Evolutionary conservation across 2,888 invertebrate genomes (phyloP), one percentile per base, ranked within the genome.

Genomic region (Aporophyla lueneburgensis): DNA sequence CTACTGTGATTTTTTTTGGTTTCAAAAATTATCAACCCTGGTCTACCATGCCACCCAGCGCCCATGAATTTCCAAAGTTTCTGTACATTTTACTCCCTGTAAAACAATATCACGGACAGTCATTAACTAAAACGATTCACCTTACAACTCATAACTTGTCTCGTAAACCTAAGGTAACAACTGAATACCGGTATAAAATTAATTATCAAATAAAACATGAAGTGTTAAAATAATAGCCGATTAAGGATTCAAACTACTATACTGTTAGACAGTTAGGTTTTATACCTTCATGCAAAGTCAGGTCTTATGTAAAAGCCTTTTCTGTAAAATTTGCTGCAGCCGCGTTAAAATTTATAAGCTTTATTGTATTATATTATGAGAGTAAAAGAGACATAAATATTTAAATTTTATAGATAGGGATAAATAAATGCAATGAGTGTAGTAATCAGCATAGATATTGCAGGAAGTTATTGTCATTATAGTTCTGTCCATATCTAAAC

Each of bases 151-250:
- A 68, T 72, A 73, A 56, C 53, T 40, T 67, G 33, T 70, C 53
- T 54, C 62, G 19, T 70, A 67, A 74, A 81, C 3, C 24, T 14
- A n/a, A 40, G 12, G 27, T 66, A 61, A 62, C 40, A 66, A n/a
- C n/a, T 33, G 27, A 71, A 76, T 49, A 65, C 73, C 49, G 63
- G 33, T 73, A 54, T 43, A 19, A 71, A 84, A 80, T 84, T 73
- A 80, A 81, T 63, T 71, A 77, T 53, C 27, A 74, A 81, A 81
- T 76, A 76, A 80, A 84, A 71, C 62, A 67, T 24, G 40, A 62
- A 59, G 67, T 68, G 58, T 69, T 46, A 63, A 69, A 71, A 53
- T 70, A 56, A 73, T 56, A 12, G 54, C n/a, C 51, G 58, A 33
- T 51, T 78, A 62, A 54, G 40, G 10, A n/a, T 72, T 46, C 9